A percentile compares a stretch with the other conserved stretches of the same genome.
These are phyloP conservation scores for Synergus umbraculus DNA, from an alignment of 2,888 invertebrate genomes.

Conservation along the genomic window DNA sequence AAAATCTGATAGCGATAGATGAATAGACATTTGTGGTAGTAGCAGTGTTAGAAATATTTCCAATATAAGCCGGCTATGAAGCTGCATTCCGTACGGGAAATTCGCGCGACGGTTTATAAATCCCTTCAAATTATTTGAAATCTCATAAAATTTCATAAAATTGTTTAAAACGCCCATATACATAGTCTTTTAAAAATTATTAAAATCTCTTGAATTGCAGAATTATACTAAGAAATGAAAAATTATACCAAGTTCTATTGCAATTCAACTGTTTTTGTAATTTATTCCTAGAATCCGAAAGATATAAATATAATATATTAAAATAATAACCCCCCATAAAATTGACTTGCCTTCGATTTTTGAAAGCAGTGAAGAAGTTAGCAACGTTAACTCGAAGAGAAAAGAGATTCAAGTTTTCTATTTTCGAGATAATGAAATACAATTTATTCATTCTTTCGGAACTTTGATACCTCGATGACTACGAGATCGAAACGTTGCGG, in stretches of 20 bases:
- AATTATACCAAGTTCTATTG: too few relatives aligned
- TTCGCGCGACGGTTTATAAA: background rate
- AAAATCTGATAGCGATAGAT: background rate
- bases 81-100: background rate
- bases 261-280: too few relatives aligned
- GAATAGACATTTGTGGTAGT: background rate
- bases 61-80: background rate
- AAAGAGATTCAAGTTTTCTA: slow-evolving; percentile 33
- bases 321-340: background rate
- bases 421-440: slow-evolving; percentile 34
- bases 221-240: too few relatives aligned
- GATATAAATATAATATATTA: too few relatives aligned
- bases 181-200: too few relatives aligned
- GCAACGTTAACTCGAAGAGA: background rate
- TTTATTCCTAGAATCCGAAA: too few relatives aligned
- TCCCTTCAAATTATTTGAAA: too few relatives aligned
- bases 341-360: background rate
- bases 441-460: slow-evolving; percentile 23
- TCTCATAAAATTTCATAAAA: too few relatives aligned
- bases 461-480: slow-evolving; percentile 24
- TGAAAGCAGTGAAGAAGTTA: background rate
- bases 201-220: too few relatives aligned
- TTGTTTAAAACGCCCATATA: too few relatives aligned
- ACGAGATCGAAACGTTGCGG: slow-evolving; percentile 5
- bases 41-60: background rate